These are phyloP conservation scores for Anas bahamensis DNA, from an alignment of 2,797 vertebrate species.

Conservation along the genomic window DNA sequence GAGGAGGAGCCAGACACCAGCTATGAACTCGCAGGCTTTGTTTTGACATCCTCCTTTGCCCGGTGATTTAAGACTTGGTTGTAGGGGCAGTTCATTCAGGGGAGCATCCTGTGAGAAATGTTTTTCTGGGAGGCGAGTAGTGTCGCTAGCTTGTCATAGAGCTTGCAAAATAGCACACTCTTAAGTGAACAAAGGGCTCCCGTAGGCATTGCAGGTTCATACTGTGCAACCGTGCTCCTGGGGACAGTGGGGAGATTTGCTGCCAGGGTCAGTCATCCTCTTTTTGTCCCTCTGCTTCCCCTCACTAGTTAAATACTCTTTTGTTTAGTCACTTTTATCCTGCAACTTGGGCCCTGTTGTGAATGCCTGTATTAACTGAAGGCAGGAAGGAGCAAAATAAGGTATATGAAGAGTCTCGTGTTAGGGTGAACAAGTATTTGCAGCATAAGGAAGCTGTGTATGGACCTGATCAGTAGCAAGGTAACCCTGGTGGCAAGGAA, in stretches of 20 bases:
- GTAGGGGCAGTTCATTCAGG: neutral
- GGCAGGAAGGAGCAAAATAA: neutral
- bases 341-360: neutral
- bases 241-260: neutral
- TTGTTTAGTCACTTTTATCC: neutral
- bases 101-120: neutral
- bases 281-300: neutral
- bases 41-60: slow-evolving; percentile 17
- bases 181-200: neutral
- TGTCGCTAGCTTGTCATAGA: neutral
- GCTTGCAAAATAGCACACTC: neutral
- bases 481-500: neutral
- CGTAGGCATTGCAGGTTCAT: neutral
- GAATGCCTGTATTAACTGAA: neutral
- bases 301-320: neutral
- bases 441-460: neutral
- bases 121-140: neutral
- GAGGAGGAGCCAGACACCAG: slow-evolving; percentile 43
- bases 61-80: neutral
- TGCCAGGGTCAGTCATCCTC: neutral
- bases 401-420: neutral
- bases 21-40: neutral
- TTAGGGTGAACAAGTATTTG: neutral
- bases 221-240: neutral
- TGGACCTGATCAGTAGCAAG: neutral